Evolutionary conservation across 2,797 vertebrate genomes (phyloP), one percentile per base, ranked within the genome.

Genomic region (Macrochelys suwanniensis): DNA sequence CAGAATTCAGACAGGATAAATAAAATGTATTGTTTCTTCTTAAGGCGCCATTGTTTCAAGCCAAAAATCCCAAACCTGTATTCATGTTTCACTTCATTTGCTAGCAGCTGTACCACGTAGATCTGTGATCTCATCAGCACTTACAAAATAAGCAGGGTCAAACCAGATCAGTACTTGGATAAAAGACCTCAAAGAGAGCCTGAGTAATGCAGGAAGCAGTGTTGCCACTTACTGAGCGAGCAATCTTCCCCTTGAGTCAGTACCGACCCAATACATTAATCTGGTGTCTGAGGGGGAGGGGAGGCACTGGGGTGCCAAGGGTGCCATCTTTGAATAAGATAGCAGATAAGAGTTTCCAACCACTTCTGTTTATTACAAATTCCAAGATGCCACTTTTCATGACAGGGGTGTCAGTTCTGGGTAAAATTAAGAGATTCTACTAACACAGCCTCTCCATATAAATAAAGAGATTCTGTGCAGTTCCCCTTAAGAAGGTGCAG

Each of bases 1-100:
- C 56, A 91, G 89, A 92, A 93, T 96, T 90, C 45, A 94, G 84
- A 93, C 87, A 88, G 86, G n/a, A 37, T 96, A 95, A 94, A 54
- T 93, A 86, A 82, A 91, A 68, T 88, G 84, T 94, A 90, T 86
- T 90, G 51, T 45, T 93, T 93, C 89, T 93, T 19, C 78, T 91
- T 88, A 84, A 86, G 87, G 45, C 56, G 81, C 91, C 91, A 84
- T 11, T 0, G 0, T 61, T 89, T 51, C 84, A 94, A 95, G 92
- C 57, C 88, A 68, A 94, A 93, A 85, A 45, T 87, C 59, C 19
- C 33, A 85, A 61, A 78, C 85, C 93, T 84, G 51, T 78, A 37
- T 82, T 78, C 93, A 12, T 76, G 49, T 84, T 93, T 94, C 81
- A 53, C 87, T 94, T 80, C 65, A 42, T 84, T 94, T 95, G 81